Conservation (phyloP, 2,797 vertebrate genomes). For the Manis javanica region DNA sequence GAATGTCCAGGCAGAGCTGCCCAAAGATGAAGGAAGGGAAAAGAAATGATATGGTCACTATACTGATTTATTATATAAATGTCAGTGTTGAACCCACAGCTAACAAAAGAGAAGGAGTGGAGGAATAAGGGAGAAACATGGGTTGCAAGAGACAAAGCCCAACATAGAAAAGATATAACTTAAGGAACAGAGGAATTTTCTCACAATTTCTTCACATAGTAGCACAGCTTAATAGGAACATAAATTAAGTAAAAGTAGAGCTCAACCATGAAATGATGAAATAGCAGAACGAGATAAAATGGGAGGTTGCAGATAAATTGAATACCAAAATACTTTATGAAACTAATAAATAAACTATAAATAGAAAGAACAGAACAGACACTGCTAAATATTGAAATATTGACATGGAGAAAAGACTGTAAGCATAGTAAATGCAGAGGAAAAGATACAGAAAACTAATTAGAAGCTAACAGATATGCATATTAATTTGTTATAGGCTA, state of each 20-base stretch:
- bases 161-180: slow-evolving; percentile 37
- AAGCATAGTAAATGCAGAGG: slow-evolving; percentile 18
- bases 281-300: slow-evolving; percentile 55
- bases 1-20: neutral
- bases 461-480: neutral
- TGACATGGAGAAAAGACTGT: slow-evolving; percentile 21
- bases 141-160: slow-evolving; percentile 31
- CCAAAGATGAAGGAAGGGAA: neutral
- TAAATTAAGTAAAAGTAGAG: slow-evolving; percentile 72
- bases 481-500: neutral
- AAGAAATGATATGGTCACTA: neutral
- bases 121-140: neutral
- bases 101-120: neutral
- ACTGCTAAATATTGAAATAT: slow-evolving; percentile 35
- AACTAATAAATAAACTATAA: slow-evolving; percentile 73
- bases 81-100: neutral
- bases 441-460: slow-evolving; percentile 38
- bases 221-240: slow-evolving; percentile 54
- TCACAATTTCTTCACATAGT: slow-evolving; percentile 51
- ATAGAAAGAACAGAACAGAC: slow-evolving; percentile 48
- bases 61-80: neutral
- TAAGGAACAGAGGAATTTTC: slow-evolving; percentile 52
- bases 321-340: slow-evolving; percentile 70
- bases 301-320: slow-evolving; percentile 51
- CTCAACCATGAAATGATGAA: slow-evolving; percentile 66